phyloP scores from a whole-genome alignment of 2,113 vertebrate genomes.

The Myotis davidii region DNA sequence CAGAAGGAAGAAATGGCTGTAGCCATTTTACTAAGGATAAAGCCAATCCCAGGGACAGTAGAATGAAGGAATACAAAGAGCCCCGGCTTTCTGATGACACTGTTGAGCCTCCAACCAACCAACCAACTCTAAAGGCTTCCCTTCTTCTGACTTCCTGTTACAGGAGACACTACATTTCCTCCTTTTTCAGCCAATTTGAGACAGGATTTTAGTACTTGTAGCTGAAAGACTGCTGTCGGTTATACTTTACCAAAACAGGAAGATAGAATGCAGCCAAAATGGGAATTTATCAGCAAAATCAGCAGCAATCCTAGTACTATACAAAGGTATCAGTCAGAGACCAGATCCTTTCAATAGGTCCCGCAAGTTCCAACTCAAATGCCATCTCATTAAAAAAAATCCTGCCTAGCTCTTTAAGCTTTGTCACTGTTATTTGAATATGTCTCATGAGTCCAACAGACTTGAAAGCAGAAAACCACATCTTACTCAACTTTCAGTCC shows the following conservation, averaged over 20 bases:
- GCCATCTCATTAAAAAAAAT: background rate
- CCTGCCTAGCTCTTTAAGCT: conserved; percentile 26
- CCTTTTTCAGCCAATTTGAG: background rate
- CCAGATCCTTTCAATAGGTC: background rate
- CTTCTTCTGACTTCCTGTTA: background rate
- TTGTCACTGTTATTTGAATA: conserved; percentile 16
- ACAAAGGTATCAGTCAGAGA: background rate
- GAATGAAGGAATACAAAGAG: background rate
- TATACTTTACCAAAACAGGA: conserved; percentile 43
- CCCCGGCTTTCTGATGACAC: background rate
- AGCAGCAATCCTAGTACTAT: background rate
- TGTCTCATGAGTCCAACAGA: conserved; percentile 2
- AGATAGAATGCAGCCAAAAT: background rate
- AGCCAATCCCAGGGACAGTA: background rate
- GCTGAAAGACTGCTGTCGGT: background rate
- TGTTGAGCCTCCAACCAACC: background rate
- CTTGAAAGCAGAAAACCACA: background rate
- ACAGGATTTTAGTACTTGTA: conserved; percentile 8
- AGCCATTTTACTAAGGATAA: background rate
- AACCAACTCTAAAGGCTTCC: background rate
- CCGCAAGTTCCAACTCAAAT: conserved; percentile 38
- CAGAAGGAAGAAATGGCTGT: background rate
- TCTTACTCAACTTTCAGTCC: background rate
- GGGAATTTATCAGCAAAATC: background rate
- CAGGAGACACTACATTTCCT: background rate